Conservation (phyloP, 2,797 vertebrate genomes). For the Threskiornis aethiopicus region DNA sequence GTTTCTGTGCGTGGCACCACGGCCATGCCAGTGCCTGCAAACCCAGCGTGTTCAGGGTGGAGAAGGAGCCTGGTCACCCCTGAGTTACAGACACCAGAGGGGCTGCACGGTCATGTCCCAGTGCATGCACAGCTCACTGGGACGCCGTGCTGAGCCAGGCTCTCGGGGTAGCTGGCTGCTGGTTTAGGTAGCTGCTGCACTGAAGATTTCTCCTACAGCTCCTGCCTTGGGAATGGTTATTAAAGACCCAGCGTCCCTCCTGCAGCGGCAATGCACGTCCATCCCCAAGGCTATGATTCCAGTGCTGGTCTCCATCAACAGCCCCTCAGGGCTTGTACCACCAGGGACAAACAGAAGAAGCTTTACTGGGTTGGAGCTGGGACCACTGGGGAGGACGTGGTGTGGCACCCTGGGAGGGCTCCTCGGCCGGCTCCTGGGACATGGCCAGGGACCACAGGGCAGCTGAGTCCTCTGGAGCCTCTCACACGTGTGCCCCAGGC, state of each 20-base stretch:
- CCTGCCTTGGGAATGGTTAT: not conserved
- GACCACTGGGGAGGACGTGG: not conserved
- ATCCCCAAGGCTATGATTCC: too few species aligned
- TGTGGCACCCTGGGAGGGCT: not conserved
- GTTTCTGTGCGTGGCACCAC: not conserved
- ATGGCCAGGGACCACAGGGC: not conserved
- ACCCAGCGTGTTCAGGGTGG: fast-evolving
- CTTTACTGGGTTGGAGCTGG: not conserved
- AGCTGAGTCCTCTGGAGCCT: not conserved
- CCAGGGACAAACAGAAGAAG: not conserved
- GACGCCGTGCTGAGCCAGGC: fast-evolving
- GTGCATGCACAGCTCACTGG: fast-evolving
- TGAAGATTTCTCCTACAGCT: not conserved
- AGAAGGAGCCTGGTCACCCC: fast-evolving
- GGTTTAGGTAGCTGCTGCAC: not conserved
- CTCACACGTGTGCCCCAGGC: not conserved
- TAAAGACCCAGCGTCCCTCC: not conserved
- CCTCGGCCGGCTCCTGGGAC: not conserved
- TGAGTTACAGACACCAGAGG: not conserved
- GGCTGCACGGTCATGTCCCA: not conserved
- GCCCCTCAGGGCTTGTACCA: not conserved
- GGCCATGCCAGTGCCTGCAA: not conserved
- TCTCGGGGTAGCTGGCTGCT: not conserved
- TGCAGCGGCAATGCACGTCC: not conserved
- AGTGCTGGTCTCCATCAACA: not conserved